phyloP scores from a whole-genome alignment of 2,113 vertebrate genomes.

The Trinectes maculatus region DNA sequence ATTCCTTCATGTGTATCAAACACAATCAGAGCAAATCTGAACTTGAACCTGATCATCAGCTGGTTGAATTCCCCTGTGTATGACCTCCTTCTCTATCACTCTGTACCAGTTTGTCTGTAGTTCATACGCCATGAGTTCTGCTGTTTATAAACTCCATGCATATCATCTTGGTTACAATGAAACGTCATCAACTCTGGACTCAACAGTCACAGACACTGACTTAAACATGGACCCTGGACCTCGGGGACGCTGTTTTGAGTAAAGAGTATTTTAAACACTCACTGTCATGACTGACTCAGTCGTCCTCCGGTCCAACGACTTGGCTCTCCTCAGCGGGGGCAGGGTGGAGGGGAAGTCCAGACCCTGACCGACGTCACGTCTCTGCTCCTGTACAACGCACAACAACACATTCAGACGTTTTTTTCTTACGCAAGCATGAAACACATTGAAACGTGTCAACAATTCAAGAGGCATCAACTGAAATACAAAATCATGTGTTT shows the following conservation, averaged over 20 bases:
- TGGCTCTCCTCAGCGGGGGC: slow-evolving; percentile 84
- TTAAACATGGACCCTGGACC: neutral
- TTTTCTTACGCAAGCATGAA: neutral
- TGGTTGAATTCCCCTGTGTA: neutral
- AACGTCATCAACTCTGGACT: neutral
- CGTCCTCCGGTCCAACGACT: slow-evolving; percentile 85
- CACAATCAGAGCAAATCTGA: slow-evolving; percentile 21
- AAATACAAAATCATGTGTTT: too few relatives aligned
- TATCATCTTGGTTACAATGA: neutral
- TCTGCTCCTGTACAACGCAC: slow-evolving; percentile 71
- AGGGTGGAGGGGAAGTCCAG: slow-evolving; percentile 78
- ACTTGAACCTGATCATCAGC: slow-evolving; percentile 1
- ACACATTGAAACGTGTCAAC: neutral
- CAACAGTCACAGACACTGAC: neutral
- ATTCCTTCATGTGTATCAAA: neutral
- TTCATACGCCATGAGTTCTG: neutral
- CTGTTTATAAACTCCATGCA: neutral
- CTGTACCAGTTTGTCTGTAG: neutral
- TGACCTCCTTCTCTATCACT: neutral
- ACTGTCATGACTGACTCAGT: slow-evolving; percentile 88
- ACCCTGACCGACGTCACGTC: slow-evolving; percentile 56
- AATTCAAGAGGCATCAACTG: neutral
- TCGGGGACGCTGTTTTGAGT: neutral
- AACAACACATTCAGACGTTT: slow-evolving; percentile 1
- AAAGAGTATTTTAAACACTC: slow-evolving; percentile 50